Evolutionary conservation across 2,797 vertebrate genomes (phyloP).

Genomic region (Aplochiton taeniatus): DNA sequence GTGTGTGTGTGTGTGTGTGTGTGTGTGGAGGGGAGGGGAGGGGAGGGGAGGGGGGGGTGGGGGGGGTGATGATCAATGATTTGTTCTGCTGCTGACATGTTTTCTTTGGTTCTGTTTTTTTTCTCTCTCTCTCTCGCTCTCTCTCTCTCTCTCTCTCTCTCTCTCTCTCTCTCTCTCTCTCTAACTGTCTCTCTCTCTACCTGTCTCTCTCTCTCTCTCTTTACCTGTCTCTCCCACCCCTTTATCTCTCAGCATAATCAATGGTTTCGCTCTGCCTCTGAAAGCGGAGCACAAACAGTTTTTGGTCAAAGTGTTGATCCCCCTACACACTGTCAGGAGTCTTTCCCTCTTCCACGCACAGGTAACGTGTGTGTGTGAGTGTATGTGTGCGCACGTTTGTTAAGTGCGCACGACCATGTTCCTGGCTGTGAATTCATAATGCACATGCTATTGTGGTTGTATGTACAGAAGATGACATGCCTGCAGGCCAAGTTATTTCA

Average conservation of each 20-base stretch:
- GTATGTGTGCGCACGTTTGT: not conserved
- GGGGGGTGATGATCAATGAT: too few species aligned
- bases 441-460: not conserved
- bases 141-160: not conserved
- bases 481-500: too few species aligned
- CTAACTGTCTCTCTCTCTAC: not conserved
- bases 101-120: too few species aligned
- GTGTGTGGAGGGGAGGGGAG: too few species aligned
- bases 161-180: not conserved
- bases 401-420: too few species aligned
- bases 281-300: constrained; percentile 99
- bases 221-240: not conserved
- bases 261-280: constrained; percentile 99
- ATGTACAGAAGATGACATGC: too few species aligned
- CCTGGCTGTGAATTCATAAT: not conserved
- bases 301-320: constrained; percentile 98
- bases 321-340: constrained; percentile 96
- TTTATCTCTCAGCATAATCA: constrained; percentile 90
- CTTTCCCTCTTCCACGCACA: constrained; percentile 99
- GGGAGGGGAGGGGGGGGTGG: too few species aligned
- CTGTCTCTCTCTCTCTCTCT: not conserved
- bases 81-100: too few species aligned
- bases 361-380: constrained; percentile 71
- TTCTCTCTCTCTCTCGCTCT: constrained; percentile 1
- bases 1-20: too few species aligned